These are phyloP conservation scores for Anagyrus pseudococci DNA, from an alignment of 2,888 invertebrate species.

Conservation along the genomic window DNA sequence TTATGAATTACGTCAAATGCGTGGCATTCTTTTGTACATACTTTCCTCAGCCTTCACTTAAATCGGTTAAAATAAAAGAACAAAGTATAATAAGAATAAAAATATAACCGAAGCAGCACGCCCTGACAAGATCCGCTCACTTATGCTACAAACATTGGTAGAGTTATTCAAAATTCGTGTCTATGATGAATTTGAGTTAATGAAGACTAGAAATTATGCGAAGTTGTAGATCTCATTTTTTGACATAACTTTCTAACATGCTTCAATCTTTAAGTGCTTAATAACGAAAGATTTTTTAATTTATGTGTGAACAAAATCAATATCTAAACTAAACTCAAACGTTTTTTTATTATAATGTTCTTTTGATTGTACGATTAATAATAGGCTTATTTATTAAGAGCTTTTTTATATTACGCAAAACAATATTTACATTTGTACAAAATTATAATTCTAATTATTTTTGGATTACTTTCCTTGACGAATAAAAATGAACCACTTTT, in stretches of 20 bases:
- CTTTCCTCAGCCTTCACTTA: constrained; percentile 15
- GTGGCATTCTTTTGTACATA: constrained; percentile 24
- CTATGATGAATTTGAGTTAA: constrained; percentile 4
- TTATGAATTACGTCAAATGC: too few relatives aligned
- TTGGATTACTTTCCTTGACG: constrained; percentile 4
- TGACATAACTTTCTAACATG: not conserved
- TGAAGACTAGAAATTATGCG: constrained; percentile 26
- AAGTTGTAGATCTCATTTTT: not conserved
- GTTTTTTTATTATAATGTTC: constrained; percentile 13
- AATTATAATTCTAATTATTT: constrained; percentile 8
- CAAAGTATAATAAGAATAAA: too few relatives aligned
- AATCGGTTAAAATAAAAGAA: too few relatives aligned
- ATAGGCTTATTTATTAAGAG: constrained; percentile 15
- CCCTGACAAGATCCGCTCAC: too few relatives aligned
- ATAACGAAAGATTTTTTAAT: too few relatives aligned
- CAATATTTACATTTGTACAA: constrained; percentile 35
- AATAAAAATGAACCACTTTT: constrained; percentile 24
- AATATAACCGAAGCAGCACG: too few relatives aligned
- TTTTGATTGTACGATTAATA: constrained; percentile 25
- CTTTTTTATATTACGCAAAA: constrained; percentile 13
- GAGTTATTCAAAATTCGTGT: not conserved
- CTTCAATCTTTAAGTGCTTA: too few relatives aligned
- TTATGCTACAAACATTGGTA: too few relatives aligned
- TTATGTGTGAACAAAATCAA: too few relatives aligned
- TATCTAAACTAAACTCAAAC: constrained; percentile 12